These are phyloP conservation scores for Chesias legatella DNA, from an alignment of 2,888 invertebrate genomes.

Conservation along the genomic window DNA sequence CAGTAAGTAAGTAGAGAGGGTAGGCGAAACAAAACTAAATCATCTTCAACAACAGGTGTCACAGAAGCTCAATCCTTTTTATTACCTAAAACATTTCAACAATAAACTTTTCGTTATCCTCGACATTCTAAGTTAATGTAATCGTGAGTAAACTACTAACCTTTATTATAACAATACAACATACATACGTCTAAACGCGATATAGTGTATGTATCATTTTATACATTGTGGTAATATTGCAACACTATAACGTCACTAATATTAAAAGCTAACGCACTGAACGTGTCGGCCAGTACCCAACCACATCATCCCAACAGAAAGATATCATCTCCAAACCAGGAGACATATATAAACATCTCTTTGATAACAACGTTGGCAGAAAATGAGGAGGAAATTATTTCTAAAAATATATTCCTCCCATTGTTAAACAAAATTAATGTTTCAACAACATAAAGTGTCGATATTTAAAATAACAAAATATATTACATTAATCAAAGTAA, in stretches of 20 bases:
- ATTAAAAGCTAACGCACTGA: slow-evolving; percentile 72
- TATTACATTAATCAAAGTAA: neutral
- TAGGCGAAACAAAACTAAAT: slow-evolving; percentile 39
- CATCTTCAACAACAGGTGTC: slow-evolving; percentile 66
- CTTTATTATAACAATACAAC: slow-evolving; percentile 76
- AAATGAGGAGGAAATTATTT: slow-evolving; percentile 21
- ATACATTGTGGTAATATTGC: slow-evolving; percentile 56
- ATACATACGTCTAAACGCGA: slow-evolving; percentile 64
- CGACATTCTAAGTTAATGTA: slow-evolving; percentile 70
- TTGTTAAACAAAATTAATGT: slow-evolving; percentile 25
- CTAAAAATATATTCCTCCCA: slow-evolving; percentile 30
- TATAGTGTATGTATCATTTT: slow-evolving; percentile 57
- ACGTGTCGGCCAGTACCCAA: slow-evolving; percentile 55
- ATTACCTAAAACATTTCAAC: slow-evolving; percentile 79
- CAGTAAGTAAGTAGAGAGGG: slow-evolving; percentile 22
- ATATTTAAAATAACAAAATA: slow-evolving; percentile 26
- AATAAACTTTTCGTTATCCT: slow-evolving; percentile 72
- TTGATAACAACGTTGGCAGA: slow-evolving; percentile 35
- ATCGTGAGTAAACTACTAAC: slow-evolving; percentile 76
- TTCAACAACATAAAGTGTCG: slow-evolving; percentile 35
- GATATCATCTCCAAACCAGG: slow-evolving; percentile 10
- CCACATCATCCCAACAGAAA: slow-evolving; percentile 36
- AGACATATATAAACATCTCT: slow-evolving; percentile 14
- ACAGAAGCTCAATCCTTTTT: slow-evolving; percentile 77
- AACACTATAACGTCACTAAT: slow-evolving; percentile 79